A percentile compares a stretch with the other conserved stretches of the same genome.
Conservation (phyloP, 2,113 vertebrate species). For the Mastomys coucha region DNA sequence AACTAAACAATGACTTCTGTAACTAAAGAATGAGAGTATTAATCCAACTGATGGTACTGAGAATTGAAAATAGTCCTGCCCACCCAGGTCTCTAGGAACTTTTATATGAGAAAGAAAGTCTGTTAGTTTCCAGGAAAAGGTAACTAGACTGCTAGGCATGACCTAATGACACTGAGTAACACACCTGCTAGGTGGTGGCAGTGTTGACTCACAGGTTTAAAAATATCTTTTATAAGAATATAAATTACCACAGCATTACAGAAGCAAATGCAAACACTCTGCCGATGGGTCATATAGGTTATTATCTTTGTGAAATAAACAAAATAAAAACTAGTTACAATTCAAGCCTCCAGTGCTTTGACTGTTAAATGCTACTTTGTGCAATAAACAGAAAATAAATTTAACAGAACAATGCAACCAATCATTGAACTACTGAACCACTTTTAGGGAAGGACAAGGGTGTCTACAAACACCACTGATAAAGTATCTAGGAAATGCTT, state of each 20-base stretch:
- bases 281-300: not conserved
- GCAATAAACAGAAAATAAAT: slow-evolving; percentile 7
- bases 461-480: not conserved
- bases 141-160: not conserved
- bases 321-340: not conserved
- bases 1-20: not conserved
- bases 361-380: not conserved
- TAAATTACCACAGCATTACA: not conserved
- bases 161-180: not conserved
- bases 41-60: not conserved
- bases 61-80: slow-evolving; percentile 26
- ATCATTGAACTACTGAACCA: not conserved
- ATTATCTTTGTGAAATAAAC: not conserved
- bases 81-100: not conserved
- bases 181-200: not conserved
- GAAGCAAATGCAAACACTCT: slow-evolving; percentile 24
- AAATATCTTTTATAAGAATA: slow-evolving; percentile 22
- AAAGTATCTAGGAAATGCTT: not conserved
- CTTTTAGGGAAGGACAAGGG: not conserved
- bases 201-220: not conserved
- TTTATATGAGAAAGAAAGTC: slow-evolving; percentile 2
- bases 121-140: not conserved
- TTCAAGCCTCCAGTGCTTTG: not conserved
- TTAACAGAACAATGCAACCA: slow-evolving; percentile 14
- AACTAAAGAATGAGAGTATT: not conserved